phyloP scores from a whole-genome alignment of 2,888 invertebrate species.

The Cremastinae sp. region DNA sequence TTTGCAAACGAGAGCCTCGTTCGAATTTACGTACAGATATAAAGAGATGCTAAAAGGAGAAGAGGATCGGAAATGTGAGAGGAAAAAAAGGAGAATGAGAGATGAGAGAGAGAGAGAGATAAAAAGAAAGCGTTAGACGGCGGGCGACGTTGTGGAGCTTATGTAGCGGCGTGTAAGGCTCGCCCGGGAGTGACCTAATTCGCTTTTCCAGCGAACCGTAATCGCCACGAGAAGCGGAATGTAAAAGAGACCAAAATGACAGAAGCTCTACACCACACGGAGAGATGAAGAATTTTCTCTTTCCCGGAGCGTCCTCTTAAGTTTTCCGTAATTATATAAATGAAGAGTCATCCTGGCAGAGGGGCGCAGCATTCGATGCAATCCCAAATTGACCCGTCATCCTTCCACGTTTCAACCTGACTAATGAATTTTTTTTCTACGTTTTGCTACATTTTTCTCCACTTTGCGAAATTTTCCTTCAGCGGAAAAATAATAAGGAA shows the following conservation, averaged over 20 bases:
- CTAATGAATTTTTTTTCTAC: neutral
- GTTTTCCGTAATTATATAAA: constrained; percentile 34
- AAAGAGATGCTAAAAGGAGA: constrained; percentile 8
- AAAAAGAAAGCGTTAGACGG: constrained; percentile 14
- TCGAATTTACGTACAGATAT: constrained; percentile 55
- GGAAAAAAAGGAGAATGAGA: neutral
- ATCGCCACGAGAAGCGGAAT: constrained; percentile 45
- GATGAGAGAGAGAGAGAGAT: constrained; percentile 9
- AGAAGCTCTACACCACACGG: neutral
- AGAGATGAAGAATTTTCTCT: constrained; percentile 40
- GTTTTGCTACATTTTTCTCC: neutral
- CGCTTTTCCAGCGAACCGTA: constrained; percentile 60
- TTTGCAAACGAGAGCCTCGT: constrained; percentile 29
- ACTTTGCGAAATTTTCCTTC: too few relatives aligned
- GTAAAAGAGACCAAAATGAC: constrained; percentile 48
- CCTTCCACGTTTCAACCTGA: neutral
- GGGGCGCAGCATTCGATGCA: constrained; percentile 27
- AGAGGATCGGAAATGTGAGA: neutral
- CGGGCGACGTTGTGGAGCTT: constrained; percentile 37
- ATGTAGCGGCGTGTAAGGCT: constrained; percentile 48
- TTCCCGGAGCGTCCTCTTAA: constrained; percentile 12
- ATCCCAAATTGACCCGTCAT: constrained; percentile 22
- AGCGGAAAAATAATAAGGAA: too few relatives aligned
- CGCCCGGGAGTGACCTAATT: constrained; percentile 65
- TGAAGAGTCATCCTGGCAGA: constrained; percentile 27